Conservation (phyloP, 2,797 vertebrate species). For the Bufotes viridis region DNA sequence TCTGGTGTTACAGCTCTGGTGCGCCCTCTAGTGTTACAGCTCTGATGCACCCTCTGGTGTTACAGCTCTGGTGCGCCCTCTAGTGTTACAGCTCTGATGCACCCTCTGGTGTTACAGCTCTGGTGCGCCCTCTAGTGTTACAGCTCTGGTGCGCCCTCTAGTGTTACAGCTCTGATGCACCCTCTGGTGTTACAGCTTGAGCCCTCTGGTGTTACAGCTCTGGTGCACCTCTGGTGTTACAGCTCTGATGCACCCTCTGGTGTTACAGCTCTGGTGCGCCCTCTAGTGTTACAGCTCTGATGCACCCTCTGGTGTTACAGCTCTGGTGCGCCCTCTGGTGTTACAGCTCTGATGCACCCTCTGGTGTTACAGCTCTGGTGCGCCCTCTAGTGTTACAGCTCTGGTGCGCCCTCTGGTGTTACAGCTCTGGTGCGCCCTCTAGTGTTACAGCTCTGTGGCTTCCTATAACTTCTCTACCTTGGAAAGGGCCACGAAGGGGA, state of each 20-base stretch:
- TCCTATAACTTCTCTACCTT: conserved; percentile 77
- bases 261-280: not conserved
- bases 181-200: not conserved
- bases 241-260: not conserved
- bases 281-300: not conserved
- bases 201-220: not conserved
- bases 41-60: not conserved
- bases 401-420: not conserved
- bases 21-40: not conserved
- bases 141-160: not conserved
- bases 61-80: not conserved
- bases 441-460: not conserved
- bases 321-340: not conserved
- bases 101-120: not conserved
- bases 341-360: not conserved
- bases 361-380: not conserved
- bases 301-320: not conserved
- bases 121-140: not conserved
- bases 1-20: not conserved
- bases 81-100: not conserved
- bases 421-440: not conserved
- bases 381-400: not conserved
- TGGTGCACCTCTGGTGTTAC: not conserved
- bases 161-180: not conserved
- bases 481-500: conserved; percentile 90